Base-by-base conservation (phyloP, 1,140 invertebrate species). In the Holotrichia oblita region DNA sequence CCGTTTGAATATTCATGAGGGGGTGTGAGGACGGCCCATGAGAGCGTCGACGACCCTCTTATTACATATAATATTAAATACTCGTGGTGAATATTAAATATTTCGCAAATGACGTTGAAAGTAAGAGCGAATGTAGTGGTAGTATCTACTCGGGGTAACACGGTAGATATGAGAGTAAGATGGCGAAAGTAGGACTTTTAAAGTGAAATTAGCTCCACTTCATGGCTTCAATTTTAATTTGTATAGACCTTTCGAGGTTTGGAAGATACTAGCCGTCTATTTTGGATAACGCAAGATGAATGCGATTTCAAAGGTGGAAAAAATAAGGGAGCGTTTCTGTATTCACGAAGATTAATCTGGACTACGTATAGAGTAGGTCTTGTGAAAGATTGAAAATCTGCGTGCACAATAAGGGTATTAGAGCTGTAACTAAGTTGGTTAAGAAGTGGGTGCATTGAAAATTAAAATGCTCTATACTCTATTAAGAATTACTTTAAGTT, bases 221-320 rank as follows among this genome's bases (percentile, higher is more conserved):
- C n/a, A 55, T 14, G 14, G 48, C 48, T 55, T 55, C 48, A 55
- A 55, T 55, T 55, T 55, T 55, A 55, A 55, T 55, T 55, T 55
- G 48, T 17, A 17, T 55, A 14, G 17, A 55, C 6, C 6, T 55
- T 55, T 55, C 48, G 12, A 17, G 3, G 48, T 55, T n/a, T 17
- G 3, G 0, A 14, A 2, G 48, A 55, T 14, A 55, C 48, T 2
- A 17, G 17, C n/a, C n/a, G 17, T 17, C 48, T 17, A 55, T 55
- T 55, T 55, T 17, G 48, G n/a, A 55, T 17, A 14, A 17, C 14
- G 48, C 6, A 14, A 55, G 48, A n/a, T 55, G 17, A 17, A 17
- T 55, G 14, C n/a, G 48, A 55, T 55, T 55, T 55, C 6, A 14
- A 55, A 55, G n/a, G 6, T 55, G n/a, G 2, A n/a, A 17, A 55